phyloP scores from a whole-genome alignment of 1,140 invertebrate species.

The Penaeus indicus region DNA sequence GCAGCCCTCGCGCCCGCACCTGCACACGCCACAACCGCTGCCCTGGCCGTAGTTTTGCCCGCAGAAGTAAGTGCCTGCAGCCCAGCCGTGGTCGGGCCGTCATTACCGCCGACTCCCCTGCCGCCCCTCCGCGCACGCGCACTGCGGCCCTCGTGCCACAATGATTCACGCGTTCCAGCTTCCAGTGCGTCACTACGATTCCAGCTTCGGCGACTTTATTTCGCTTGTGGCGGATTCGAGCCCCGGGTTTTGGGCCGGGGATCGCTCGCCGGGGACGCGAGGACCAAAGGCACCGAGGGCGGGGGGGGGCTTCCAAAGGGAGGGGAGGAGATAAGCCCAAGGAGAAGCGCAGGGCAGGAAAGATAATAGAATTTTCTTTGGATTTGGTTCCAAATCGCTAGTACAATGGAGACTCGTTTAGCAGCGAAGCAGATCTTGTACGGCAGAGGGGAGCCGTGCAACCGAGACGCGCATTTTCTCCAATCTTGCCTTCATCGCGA shows the following conservation, averaged over 20 bases:
- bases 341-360: not conserved
- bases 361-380: constrained; percentile 29
- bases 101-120: constrained; percentile 46
- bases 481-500: not conserved
- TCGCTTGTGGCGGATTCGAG: not conserved
- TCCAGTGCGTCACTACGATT: not conserved
- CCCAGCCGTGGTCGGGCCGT: constrained; percentile 41
- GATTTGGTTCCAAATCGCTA: constrained; percentile 40
- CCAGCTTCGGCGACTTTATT: not conserved
- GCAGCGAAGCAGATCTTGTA: not conserved
- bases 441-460: not conserved
- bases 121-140: constrained; percentile 28
- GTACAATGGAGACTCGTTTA: constrained; percentile 38
- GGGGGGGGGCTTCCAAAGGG: not conserved
- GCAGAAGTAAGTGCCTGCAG: constrained; percentile 22
- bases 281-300: not conserved
- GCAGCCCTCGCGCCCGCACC: constrained; percentile 33
- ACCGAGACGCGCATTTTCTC: not conserved
- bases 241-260: no score
- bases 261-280: not conserved
- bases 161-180: constrained; percentile 36
- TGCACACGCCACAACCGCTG: constrained; percentile 23
- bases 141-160: not conserved
- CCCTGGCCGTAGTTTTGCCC: constrained; percentile 43
- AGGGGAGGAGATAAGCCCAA: not conserved